phyloP scores from a whole-genome alignment of 1,140 invertebrate genomes.

The Penaeus japonicus region DNA sequence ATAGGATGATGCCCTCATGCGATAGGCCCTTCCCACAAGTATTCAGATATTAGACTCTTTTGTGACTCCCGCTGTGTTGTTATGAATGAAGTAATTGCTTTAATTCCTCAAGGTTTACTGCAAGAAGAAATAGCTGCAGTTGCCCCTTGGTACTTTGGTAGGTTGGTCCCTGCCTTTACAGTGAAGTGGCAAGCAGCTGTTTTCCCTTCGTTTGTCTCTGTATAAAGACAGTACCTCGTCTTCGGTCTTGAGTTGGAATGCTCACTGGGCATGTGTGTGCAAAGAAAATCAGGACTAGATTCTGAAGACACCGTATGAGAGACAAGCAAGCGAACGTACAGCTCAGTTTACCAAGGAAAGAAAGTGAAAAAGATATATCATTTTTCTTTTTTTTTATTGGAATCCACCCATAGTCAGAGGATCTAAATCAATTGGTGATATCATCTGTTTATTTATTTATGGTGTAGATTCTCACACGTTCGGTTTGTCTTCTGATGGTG shows the following conservation, averaged over 20 bases:
- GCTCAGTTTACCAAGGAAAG: no score
- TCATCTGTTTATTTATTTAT: no score
- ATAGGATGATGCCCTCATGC: constrained; percentile 31
- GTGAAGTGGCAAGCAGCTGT: constrained; percentile 44
- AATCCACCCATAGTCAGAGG: no score
- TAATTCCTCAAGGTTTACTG: constrained; percentile 36
- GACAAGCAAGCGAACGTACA: background rate
- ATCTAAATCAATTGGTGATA: no score
- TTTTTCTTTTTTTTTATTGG: no score
- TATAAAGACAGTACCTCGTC: constrained; percentile 16
- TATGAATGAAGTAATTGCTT: constrained; percentile 31
- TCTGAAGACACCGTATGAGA: constrained; percentile 19
- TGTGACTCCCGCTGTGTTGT: constrained; percentile 34
- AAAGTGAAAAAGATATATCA: no score
- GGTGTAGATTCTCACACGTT: no score
- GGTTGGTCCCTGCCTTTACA: constrained; percentile 17
- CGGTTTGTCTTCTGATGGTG: no score
- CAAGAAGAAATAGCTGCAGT: constrained; percentile 34
- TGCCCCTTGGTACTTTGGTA: constrained; percentile 36
- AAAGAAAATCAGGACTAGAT: background rate
- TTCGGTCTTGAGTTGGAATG: constrained; percentile 3
- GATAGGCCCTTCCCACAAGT: constrained; percentile 18
- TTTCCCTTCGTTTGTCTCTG: background rate
- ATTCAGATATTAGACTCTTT: constrained; percentile 29
- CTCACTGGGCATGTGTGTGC: constrained; percentile 6